Conservation (phyloP, 2,797 vertebrate species). For the Lithobates sylvaticus region DNA sequence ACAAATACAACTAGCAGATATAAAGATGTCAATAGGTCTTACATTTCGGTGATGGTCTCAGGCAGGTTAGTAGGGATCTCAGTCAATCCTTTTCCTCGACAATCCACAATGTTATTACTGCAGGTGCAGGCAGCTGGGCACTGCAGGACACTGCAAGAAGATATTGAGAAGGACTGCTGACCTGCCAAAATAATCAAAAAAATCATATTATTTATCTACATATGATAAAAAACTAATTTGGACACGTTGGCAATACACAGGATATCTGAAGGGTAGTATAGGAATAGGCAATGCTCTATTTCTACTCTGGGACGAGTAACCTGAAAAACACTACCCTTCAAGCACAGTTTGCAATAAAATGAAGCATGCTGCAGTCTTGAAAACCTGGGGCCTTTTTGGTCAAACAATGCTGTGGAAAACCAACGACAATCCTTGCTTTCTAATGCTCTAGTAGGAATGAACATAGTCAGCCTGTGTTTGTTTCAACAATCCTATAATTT, state of each 20-base stretch:
- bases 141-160: slow-evolving; percentile 94
- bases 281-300: not conserved
- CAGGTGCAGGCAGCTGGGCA: slow-evolving; percentile 94
- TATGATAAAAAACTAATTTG: not conserved
- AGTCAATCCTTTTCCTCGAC: slow-evolving; percentile 92
- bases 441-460: too few relatives aligned
- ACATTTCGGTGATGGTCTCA: slow-evolving; percentile 98
- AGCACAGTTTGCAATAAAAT: too few relatives aligned
- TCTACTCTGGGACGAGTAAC: too few relatives aligned
- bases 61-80: slow-evolving; percentile 97
- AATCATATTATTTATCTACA: not conserved
- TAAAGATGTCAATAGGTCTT: slow-evolving; percentile 65
- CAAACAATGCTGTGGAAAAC: too few relatives aligned
- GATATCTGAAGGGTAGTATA: not conserved
- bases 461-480: too few relatives aligned
- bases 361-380: too few relatives aligned
- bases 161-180: slow-evolving; percentile 88
- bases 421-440: too few relatives aligned
- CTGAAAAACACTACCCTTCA: too few relatives aligned
- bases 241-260: not conserved
- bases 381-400: too few relatives aligned
- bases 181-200: slow-evolving; percentile 76
- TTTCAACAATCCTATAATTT: too few relatives aligned
- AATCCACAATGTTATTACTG: slow-evolving; percentile 98
- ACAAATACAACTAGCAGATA: slow-evolving; percentile 15